These are phyloP conservation scores for Percopsis omiscomaycus DNA, from an alignment of 2,797 vertebrate species.

Conservation along the genomic window DNA sequence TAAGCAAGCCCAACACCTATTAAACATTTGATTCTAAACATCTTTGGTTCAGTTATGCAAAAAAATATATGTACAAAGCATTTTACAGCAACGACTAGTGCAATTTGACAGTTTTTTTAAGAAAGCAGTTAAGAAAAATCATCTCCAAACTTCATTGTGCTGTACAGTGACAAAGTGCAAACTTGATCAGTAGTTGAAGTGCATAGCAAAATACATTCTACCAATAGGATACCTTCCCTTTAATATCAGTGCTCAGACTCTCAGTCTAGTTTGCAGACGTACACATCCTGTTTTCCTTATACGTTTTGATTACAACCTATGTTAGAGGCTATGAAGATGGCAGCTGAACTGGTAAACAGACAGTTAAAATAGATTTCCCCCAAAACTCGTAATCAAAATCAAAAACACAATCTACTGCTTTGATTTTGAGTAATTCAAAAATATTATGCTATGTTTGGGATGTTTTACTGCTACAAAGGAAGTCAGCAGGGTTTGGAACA, in stretches of 20 bases:
- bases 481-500: background rate
- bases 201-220: constrained; percentile 16
- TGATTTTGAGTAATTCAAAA: background rate
- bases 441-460: background rate
- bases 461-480: too few relatives aligned
- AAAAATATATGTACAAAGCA: constrained; percentile 67
- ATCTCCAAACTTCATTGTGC: constrained; percentile 50
- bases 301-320: background rate
- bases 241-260: constrained; percentile 27
- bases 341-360: constrained; percentile 6
- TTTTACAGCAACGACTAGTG: constrained; percentile 59
- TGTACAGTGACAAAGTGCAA: constrained; percentile 76
- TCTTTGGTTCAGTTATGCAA: constrained; percentile 74
- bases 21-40: constrained; percentile 34
- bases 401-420: constrained; percentile 9
- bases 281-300: background rate
- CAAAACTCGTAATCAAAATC: background rate
- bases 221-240: constrained; percentile 10
- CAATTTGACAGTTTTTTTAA: constrained; percentile 45
- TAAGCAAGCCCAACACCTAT: constrained; percentile 22
- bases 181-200: constrained; percentile 80
- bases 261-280: constrained; percentile 25
- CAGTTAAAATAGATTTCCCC: background rate
- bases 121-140: constrained; percentile 4
- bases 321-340: constrained; percentile 6